Percentiles rank a stretch among this genome's conserved stretches.
phyloP scores from a whole-genome alignment of 2,888 invertebrate genomes.

The Mythimna impura region DNA sequence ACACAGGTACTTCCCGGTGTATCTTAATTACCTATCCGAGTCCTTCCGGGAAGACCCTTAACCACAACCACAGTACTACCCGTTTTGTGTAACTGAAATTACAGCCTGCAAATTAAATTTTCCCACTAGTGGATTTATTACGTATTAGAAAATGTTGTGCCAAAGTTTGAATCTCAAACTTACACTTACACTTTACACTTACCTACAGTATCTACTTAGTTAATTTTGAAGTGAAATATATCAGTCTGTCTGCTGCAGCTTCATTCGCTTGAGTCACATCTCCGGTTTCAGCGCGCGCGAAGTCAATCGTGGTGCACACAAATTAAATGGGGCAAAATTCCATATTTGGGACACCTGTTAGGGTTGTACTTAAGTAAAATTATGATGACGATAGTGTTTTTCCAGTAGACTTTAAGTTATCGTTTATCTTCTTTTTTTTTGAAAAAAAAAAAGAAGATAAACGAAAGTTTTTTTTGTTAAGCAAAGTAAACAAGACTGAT shows the following conservation, averaged over 20 bases:
- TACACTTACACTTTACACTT: no score
- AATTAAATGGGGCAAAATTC: conserved; percentile 10
- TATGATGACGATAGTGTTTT: neutral
- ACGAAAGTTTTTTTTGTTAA: conserved; percentile 4
- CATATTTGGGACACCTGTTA: conserved; percentile 5
- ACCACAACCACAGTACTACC: neutral
- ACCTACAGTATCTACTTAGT: no score
- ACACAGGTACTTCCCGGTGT: neutral
- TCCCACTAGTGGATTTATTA: neutral
- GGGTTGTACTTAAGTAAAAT: neutral
- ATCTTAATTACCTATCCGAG: neutral
- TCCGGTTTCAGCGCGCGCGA: neutral
- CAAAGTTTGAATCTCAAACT: no score
- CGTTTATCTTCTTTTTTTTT: neutral
- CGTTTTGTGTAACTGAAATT: neutral
- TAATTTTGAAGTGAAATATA: neutral
- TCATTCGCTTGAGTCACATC: conserved; percentile 13
- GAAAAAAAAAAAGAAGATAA: no score
- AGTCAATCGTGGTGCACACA: neutral
- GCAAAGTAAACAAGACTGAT: neutral
- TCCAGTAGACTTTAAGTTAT: neutral
- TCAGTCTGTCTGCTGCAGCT: neutral
- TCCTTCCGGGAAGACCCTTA: neutral
- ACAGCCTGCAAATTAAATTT: neutral
- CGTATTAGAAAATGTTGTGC: neutral